Base-by-base conservation (phyloP, 2,888 invertebrate species). In the Limnephilus lunatus region DNA sequence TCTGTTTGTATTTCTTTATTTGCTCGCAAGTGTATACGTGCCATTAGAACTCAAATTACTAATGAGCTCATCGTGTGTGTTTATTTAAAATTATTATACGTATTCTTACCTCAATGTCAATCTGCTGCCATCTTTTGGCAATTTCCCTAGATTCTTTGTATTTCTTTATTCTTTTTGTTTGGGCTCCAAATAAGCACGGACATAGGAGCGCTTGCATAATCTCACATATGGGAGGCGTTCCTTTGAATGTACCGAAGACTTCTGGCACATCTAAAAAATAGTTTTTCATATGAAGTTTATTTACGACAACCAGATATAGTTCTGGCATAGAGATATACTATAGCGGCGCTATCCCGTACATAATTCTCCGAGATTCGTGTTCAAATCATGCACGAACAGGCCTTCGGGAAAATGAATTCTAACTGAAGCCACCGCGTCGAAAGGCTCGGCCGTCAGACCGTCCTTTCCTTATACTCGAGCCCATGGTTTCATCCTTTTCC, bases 161-260 rank as follows among this genome's bases (percentile, higher is more conserved):
- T 31, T 94, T 94, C 2, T 94, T 92, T 91, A 5, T 12, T 44
- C 5, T 44, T 94, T 94, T 14, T 48, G 14, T 91, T 94, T 94
- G 81, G 3, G 94, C 92, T 0, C 96, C 96, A 94, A 97, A 95
- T 80, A 97, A 31, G 93, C 97, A 97, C 0, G 97, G 96, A 93
- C 97, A 97, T 94, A 96, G 96, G 0, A 96, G 92, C 15, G 94
- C 94, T n/a, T 96, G 95, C 0, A 95, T 94, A 0, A 95, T 48
- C 7, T 95, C 93, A 93, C 97, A 97, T 0, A 94, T 88, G 0
- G 94, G 91, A 5, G 96, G 95, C 93, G 95, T 94, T 5, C 95
- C 95, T 7, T 93, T 94, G 3, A 96, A 94, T 4, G 95, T 94
- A 0, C 95, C 94, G 0, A 97, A 94, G 2, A 95, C 4, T 68